These are phyloP conservation scores for Trematomus bernacchii DNA, from an alignment of 2,797 vertebrate species.

Conservation along the genomic window DNA sequence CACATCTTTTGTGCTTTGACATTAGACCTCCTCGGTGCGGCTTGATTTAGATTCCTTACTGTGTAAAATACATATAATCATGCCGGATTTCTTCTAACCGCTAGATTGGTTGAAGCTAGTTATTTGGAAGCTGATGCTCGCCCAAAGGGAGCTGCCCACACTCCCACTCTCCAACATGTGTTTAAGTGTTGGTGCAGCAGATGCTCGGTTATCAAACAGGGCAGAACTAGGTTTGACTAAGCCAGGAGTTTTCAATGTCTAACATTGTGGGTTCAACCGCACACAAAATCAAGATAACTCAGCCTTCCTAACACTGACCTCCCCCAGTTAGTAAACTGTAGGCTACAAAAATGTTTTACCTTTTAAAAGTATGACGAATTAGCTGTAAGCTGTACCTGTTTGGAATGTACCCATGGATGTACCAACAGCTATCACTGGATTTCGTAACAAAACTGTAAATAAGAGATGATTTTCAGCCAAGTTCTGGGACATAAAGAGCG, in stretches of 20 bases:
- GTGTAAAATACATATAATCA: slow-evolving; percentile 57
- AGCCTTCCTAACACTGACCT: too few relatives aligned
- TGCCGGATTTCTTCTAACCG: slow-evolving; percentile 37
- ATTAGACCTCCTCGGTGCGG: slow-evolving; percentile 18
- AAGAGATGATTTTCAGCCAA: neutral
- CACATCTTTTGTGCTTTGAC: slow-evolving; percentile 28
- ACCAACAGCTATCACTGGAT: neutral
- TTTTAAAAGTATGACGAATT: neutral
- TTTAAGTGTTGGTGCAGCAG: slow-evolving; percentile 34
- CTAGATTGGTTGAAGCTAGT: slow-evolving; percentile 40
- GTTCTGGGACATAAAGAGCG: neutral
- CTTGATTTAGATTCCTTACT: slow-evolving; percentile 46
- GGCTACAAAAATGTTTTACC: neutral
- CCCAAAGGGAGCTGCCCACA: slow-evolving; percentile 35
- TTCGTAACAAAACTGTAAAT: neutral
- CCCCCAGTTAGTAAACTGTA: neutral
- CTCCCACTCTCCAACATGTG: slow-evolving; percentile 32
- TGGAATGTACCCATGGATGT: neutral
- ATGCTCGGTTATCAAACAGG: slow-evolving; percentile 30
- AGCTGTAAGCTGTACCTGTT: neutral
- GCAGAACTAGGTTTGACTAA: slow-evolving; percentile 16
- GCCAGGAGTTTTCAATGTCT: slow-evolving; percentile 11
- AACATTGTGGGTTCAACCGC: neutral
- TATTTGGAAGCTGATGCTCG: slow-evolving; percentile 43
- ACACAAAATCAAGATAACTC: neutral